phyloP scores from a whole-genome alignment of 2,888 invertebrate genomes.

The Coelopa pilipes region DNA sequence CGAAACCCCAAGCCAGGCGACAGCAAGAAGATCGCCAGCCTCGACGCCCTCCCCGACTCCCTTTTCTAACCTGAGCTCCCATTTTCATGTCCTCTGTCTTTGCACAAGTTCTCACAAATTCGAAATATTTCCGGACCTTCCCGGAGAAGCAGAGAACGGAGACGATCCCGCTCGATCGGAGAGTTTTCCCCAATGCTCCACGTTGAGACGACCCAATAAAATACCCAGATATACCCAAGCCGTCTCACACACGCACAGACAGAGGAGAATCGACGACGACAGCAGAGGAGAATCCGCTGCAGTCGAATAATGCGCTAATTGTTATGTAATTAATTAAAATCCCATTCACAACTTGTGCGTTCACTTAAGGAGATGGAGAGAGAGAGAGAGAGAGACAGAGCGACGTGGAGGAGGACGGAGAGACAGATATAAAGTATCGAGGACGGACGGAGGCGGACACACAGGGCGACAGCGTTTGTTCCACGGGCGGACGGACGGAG shows the following conservation, averaged over 20 bases:
- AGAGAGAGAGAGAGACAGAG: slow-evolving; percentile 4
- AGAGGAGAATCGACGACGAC: not conserved
- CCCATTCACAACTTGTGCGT: slow-evolving; percentile 41
- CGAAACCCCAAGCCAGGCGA: too few species aligned
- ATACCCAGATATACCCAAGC: too few species aligned
- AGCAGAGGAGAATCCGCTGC: slow-evolving; percentile 10
- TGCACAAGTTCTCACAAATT: too few species aligned
- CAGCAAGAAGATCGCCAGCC: too few species aligned
- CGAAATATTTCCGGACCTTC: too few species aligned
- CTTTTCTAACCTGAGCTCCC: too few species aligned
- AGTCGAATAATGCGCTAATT: slow-evolving; percentile 37
- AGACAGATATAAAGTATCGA: not conserved
- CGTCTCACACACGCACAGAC: not conserved
- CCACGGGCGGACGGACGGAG: too few species aligned
- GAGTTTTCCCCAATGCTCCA: not conserved
- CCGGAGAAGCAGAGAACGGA: not conserved
- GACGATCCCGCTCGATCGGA: not conserved
- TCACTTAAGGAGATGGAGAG: not conserved
- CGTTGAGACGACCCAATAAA: not conserved
- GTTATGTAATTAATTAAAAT: slow-evolving; percentile 45
- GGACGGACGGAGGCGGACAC: not conserved
- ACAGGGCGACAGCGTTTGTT: not conserved
- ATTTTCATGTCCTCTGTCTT: too few species aligned
- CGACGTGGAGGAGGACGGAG: not conserved
- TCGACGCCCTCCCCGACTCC: too few species aligned